Evolutionary conservation across 2,888 invertebrate genomes (phyloP).

Genomic region (Lasioglossum lativentre): DNA sequence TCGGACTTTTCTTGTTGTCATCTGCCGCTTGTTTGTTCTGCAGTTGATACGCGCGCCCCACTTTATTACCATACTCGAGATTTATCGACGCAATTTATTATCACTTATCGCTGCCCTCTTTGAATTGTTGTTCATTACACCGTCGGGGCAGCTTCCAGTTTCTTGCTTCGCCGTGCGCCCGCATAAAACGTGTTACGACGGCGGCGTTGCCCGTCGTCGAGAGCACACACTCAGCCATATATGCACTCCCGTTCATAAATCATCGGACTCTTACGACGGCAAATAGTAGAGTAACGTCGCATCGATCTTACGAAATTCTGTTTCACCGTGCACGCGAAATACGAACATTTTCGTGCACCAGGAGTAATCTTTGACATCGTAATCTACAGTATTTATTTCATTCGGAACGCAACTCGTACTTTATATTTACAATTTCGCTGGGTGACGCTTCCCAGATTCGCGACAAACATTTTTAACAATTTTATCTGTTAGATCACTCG

Average conservation of each 20-base stretch:
- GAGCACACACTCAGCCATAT: not conserved
- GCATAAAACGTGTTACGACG: not conserved
- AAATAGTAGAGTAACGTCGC: not conserved
- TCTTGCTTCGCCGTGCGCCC: not conserved
- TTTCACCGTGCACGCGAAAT: not conserved
- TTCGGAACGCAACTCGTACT: not conserved
- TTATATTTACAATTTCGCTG: not conserved
- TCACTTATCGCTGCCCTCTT: not conserved
- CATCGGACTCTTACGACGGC: not conserved
- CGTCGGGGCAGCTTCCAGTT: not conserved
- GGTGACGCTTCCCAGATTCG: not conserved
- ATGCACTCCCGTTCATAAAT: not conserved
- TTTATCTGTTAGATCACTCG: not conserved
- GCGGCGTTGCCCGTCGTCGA: not conserved
- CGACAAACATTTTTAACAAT: not conserved
- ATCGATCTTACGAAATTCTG: not conserved
- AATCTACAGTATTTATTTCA: not conserved
- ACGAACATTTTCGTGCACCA: not conserved
- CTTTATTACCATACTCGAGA: not conserved
- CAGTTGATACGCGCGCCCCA: slow-evolving; percentile 11
- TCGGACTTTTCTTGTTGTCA: not conserved
- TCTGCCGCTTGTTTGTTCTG: not conserved
- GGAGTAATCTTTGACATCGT: not conserved
- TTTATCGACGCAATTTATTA: not conserved
- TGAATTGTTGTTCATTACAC: slow-evolving; percentile 6